phyloP scores from a whole-genome alignment of 2,888 invertebrate species.

The Odontothrips loti region DNA sequence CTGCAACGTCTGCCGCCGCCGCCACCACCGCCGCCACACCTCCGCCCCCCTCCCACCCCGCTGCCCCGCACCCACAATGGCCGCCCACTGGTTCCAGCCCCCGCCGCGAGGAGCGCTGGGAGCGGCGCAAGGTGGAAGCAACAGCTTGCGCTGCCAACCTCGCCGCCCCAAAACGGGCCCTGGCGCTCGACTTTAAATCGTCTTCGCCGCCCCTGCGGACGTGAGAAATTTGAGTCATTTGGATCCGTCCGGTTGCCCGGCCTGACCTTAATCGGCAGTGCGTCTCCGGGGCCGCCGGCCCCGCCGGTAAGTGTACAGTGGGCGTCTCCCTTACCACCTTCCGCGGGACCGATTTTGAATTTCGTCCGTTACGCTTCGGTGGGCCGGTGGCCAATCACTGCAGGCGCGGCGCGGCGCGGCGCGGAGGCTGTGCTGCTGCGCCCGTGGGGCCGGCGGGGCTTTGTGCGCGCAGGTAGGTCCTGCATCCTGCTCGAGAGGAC shows the following conservation, averaged over 20 bases:
- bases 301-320: too few relatives aligned
- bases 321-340: neutral
- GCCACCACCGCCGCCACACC: neutral
- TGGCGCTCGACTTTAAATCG: neutral
- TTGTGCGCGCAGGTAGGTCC: neutral
- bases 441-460: neutral
- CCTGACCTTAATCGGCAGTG: too few relatives aligned
- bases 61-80: neutral
- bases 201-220: too few relatives aligned
- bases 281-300: too few relatives aligned
- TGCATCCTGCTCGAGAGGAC: constrained; percentile 1
- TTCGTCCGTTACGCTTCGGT: neutral
- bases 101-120: neutral
- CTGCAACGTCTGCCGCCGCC: neutral
- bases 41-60: neutral
- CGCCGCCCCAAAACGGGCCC: neutral
- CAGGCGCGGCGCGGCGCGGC: neutral
- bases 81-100: neutral
- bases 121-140: neutral
- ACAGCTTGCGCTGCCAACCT: constrained; percentile 17
- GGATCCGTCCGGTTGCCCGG: too few relatives aligned
- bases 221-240: too few relatives aligned
- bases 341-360: constrained; percentile 9
- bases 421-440: neutral
- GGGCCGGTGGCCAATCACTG: neutral